A percentile compares a stretch with the other conserved stretches of the same genome.
Evolutionary conservation across 2,113 vertebrate species (phyloP).

Genomic region (Gnathonemus echidnorhynchus): DNA sequence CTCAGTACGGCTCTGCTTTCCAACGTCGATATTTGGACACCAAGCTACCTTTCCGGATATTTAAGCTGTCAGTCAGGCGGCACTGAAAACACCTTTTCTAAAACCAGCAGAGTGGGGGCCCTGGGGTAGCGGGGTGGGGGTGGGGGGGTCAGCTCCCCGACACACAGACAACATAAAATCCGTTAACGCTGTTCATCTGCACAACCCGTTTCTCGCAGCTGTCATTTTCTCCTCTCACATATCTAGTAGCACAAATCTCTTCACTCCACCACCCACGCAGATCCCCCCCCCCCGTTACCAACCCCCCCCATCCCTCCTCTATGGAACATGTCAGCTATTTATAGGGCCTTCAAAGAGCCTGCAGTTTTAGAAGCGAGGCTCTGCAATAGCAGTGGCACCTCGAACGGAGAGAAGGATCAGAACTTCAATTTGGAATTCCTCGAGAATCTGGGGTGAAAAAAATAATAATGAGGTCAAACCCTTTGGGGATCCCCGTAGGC

Average conservation of each 20-base stretch:
- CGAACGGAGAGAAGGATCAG: neutral
- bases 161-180: neutral
- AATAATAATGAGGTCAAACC: neutral
- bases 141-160: neutral
- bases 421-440: conserved; percentile 13
- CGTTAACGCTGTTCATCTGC: neutral
- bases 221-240: neutral
- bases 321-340: conserved; percentile 17
- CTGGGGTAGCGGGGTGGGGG: neutral
- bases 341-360: conserved; percentile 13
- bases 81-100: neutral
- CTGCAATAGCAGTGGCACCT: neutral
- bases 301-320: neutral
- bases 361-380: neutral
- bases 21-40: neutral
- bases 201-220: neutral
- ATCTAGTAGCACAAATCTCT: conserved; percentile 12
- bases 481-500: neutral
- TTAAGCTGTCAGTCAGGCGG: neutral
- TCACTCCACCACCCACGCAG: neutral
- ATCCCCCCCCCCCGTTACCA: neutral
- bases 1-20: neutral
- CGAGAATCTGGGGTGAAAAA: neutral
- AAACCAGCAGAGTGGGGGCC: neutral
- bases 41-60: neutral